Percentiles rank a stretch among this genome's conserved stretches.
phyloP scores from a whole-genome alignment of 2,113 vertebrate genomes.

The Mustela lutreola region DNA sequence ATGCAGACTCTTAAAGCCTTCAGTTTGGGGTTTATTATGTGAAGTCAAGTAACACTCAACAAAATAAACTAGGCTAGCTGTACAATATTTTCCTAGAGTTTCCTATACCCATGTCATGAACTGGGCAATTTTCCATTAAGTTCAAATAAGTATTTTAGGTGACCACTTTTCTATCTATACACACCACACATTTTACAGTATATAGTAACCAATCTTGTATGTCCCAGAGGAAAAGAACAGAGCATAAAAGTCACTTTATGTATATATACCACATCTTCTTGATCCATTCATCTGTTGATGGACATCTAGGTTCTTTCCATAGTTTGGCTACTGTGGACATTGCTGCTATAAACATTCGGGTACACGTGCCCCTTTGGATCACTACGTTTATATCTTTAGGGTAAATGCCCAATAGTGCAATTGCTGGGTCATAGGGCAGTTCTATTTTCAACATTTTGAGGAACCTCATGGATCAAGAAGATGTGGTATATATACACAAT shows the following conservation, averaged over 20 bases:
- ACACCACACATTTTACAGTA: conserved; percentile 56
- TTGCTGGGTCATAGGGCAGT: no score
- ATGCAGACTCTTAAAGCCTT: neutral
- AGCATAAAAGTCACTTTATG: conserved; percentile 39
- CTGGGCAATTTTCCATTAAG: conserved; percentile 26
- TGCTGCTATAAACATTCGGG: no score
- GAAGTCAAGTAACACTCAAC: neutral
- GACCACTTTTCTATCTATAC: neutral
- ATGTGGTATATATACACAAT: no score
- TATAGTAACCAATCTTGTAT: neutral
- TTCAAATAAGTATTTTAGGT: conserved; percentile 23
- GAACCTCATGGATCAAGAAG: no score
- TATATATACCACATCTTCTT: no score
- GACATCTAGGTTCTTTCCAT: no score
- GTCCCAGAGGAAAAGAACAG: conserved; percentile 27
- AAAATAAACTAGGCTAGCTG: conserved; percentile 2
- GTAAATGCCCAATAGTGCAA: no score
- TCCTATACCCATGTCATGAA: neutral
- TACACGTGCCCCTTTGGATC: no score
- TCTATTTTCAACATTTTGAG: no score
- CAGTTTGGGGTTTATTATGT: neutral
- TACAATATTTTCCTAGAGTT: neutral
- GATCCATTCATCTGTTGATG: no score
- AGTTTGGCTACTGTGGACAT: no score
- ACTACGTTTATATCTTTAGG: no score